phyloP scores from a whole-genome alignment of 2,113 vertebrate species.

The Caranx ignobilis region DNA sequence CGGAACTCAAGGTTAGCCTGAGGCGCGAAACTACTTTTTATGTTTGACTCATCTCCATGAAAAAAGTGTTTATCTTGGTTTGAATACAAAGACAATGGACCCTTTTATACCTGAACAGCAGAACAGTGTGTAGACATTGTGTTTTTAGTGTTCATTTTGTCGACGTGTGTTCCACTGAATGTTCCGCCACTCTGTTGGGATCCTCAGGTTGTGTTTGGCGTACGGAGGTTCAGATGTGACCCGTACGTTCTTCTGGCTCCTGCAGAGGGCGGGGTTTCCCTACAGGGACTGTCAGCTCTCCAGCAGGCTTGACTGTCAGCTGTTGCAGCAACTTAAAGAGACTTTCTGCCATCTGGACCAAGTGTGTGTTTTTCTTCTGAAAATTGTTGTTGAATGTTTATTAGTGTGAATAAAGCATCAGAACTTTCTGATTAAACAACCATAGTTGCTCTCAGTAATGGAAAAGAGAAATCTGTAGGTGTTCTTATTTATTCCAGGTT shows the following conservation, averaged over 20 bases:
- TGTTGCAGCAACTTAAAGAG: conserved; percentile 96
- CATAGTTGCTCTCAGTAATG: no score
- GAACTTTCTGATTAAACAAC: no score
- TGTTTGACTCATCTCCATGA: background rate
- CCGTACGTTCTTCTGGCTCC: conserved; percentile 95
- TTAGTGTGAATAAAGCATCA: no score
- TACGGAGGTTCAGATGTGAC: conserved; percentile 97
- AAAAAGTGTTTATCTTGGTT: background rate
- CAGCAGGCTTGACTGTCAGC: conserved; percentile 91
- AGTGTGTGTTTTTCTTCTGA: conserved; percentile 76
- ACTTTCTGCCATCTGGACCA: conserved; percentile 97
- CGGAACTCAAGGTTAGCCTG: conserved; percentile 91
- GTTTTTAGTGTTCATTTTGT: background rate
- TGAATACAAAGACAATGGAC: background rate
- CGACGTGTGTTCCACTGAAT: background rate
- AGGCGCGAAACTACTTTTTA: background rate
- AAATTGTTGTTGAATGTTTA: background rate
- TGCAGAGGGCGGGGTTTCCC: conserved; percentile 96
- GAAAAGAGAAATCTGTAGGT: background rate
- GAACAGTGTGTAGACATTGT: background rate
- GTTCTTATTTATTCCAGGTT: conserved; percentile 1
- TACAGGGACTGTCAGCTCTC: conserved; percentile 95
- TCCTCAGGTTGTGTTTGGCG: conserved; percentile 90
- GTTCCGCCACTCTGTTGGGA: background rate
- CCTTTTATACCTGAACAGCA: background rate